Base-by-base conservation (phyloP, 1,140 invertebrate genomes). In the Gyrodactylus salaris region DNA sequence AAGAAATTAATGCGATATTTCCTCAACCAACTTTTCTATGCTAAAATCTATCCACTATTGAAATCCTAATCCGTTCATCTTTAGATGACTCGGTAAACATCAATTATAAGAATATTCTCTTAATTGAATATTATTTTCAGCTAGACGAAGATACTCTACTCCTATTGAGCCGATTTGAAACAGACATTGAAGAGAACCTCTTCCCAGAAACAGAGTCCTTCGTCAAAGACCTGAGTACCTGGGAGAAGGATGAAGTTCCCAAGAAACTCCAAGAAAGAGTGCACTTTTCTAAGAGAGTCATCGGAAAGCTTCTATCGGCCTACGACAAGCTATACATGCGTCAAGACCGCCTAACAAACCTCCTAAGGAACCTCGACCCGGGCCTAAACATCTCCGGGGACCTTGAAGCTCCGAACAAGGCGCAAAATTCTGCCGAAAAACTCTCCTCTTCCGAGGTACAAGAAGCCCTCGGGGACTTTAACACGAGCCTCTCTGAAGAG, bases 241-340 rank as follows among this genome's bases (percentile, higher is more conserved):
- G 72, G 72, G 72, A 73, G n/a, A 73, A 26, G 25, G 72, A 73
- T 24, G 21, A 73, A 27, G n/a, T 73, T 1, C 21, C 23, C 7
- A 23, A 26, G 2, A 68, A 69, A 25, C 26, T 73, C 27, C 23
- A 69, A 69, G 34, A 73, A 69, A 26, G 72, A 2, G 72, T 73
- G 1, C 22, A 73, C 23, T 73, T 73, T 73, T 73, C 72, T 25
- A 73, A 68, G 23, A 26, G 72, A 22, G 26, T 69, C 7, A 26
- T 73, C 16, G 21, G 22, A n/a, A 72, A 26, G 26, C 26, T 73
- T 24, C 22, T 73, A 20, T 22, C 21, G 25, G 72, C 72, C 2
- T 73, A 26, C 68, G 72, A 73, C 21, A 73, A 69, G 72, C 26
- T 70, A 26, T 23, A 70, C 23, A 25, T 70, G 69, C 7, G 69